A percentile compares a stretch with the other conserved stretches of the same genome.
These are phyloP conservation scores for Deroplatys truncata DNA, from an alignment of 2,888 invertebrate genomes.

Conservation along the genomic window DNA sequence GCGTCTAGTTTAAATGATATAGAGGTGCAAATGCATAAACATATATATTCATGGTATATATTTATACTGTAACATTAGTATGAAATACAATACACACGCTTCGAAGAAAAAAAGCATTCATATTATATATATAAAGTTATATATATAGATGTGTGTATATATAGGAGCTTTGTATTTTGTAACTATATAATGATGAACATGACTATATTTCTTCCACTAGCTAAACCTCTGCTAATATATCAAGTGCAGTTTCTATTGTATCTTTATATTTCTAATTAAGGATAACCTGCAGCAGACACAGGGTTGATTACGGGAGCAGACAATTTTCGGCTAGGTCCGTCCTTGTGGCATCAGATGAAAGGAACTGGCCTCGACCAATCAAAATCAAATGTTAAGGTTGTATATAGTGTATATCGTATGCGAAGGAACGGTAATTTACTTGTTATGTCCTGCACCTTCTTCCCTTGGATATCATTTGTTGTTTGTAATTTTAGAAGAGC, in stretches of 20 bases:
- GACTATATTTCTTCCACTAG: background rate
- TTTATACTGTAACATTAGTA: background rate
- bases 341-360: background rate
- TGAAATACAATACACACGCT: background rate
- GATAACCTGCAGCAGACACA: background rate
- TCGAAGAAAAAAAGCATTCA: background rate
- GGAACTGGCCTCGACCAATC: background rate
- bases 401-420: background rate
- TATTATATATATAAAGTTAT: background rate
- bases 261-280: background rate
- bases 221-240: background rate
- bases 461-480: background rate
- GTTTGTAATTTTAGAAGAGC: background rate
- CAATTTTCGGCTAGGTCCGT: background rate
- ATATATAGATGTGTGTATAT: background rate
- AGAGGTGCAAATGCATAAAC: background rate
- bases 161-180: background rate
- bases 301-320: background rate
- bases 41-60: background rate
- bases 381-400: background rate
- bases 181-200: background rate
- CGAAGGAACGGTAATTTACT: background rate
- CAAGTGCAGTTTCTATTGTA: background rate
- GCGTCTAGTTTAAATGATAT: background rate
- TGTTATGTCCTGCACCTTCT: background rate